Evolutionary conservation across 2,888 invertebrate species (phyloP).

Genomic region (Trissolcus japonicus): DNA sequence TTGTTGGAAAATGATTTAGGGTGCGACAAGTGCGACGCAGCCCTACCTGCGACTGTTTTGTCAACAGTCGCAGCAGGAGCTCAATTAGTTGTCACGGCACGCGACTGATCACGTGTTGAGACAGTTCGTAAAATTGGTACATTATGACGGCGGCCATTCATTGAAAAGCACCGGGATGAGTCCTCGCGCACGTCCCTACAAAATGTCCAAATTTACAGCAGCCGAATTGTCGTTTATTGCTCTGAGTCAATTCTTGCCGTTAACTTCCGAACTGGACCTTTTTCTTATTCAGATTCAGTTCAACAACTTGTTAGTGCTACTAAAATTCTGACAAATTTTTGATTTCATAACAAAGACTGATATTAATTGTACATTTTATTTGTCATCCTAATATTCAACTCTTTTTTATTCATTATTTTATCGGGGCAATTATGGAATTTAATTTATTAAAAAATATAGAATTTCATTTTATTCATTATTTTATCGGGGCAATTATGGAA

Average conservation of each 20-base stretch:
- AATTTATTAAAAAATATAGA: too few species aligned
- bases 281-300: too few species aligned
- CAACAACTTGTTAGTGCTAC: too few species aligned
- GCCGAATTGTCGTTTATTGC: slow-evolving; percentile 1
- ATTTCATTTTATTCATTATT: too few species aligned
- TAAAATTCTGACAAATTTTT: too few species aligned
- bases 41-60: slow-evolving; percentile 25
- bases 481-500: too few species aligned
- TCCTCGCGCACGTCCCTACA: slow-evolving; percentile 18
- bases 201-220: slow-evolving; percentile 26
- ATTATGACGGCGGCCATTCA: slow-evolving; percentile 26
- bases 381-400: too few species aligned
- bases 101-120: slow-evolving; percentile 37
- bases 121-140: slow-evolving; percentile 32
- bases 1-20: slow-evolving; percentile 27
- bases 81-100: slow-evolving; percentile 41
- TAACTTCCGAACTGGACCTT: slow-evolving; percentile 12
- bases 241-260: slow-evolving; percentile 12
- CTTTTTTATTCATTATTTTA: too few species aligned
- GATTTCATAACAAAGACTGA: too few species aligned
- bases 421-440: too few species aligned
- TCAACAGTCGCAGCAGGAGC: slow-evolving; percentile 37
- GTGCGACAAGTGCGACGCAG: slow-evolving; percentile 35
- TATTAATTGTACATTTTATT: too few species aligned
- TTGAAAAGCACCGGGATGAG: slow-evolving; percentile 17